Evolutionary conservation across 2,888 invertebrate genomes (phyloP), one percentile per base, ranked within the genome.

Genomic region (Dryococelus australis): DNA sequence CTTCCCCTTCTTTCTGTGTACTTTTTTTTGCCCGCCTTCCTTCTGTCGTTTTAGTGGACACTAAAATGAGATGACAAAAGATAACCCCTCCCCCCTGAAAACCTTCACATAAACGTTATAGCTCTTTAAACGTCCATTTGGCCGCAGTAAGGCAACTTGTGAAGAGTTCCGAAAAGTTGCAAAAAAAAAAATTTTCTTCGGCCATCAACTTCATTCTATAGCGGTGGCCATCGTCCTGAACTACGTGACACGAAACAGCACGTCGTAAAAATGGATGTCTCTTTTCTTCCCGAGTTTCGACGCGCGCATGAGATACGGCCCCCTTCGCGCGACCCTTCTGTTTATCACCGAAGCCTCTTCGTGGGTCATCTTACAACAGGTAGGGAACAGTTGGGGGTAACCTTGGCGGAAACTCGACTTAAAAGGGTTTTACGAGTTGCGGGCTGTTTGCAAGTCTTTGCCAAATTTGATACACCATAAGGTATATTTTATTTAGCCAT

Each of bases 101-200:
- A 83, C 28, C 83, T 43, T 35, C 83, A 83, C 83, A 83, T 83
- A 83, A 83, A 83, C 28, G 83, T 83, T 83, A 83, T n/a, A 83
- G 83, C 28, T 28, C 28, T 83, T 83, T 83, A 83, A 83, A 26
- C 43, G 83, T 27, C 83, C 43, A 28, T 35, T 83, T 24, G 83
- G 28, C 83, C 26, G 35, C 65, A 65, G 65, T 65, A 83, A 83
- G 83, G 83, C 35, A 83, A 43, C 83, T 83, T 28, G 10, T 26
- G 28, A 83, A 28, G 43, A 83, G 83, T 65, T 65, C n/a, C n/a
- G 10, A 65, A 65, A 28, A 27, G 35, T 10, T 8, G n/a, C 28
- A 83, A 83, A 83, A 83, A 83, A 83, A 83, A 35, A 35, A n/a
- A n/a, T n/a, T n/a, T 28, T n/a, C 83, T 83, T 28, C 24, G 24